These are phyloP conservation scores for Drosophila paracracens DNA, from an alignment of 2,888 invertebrate genomes.

Conservation along the genomic window DNA sequence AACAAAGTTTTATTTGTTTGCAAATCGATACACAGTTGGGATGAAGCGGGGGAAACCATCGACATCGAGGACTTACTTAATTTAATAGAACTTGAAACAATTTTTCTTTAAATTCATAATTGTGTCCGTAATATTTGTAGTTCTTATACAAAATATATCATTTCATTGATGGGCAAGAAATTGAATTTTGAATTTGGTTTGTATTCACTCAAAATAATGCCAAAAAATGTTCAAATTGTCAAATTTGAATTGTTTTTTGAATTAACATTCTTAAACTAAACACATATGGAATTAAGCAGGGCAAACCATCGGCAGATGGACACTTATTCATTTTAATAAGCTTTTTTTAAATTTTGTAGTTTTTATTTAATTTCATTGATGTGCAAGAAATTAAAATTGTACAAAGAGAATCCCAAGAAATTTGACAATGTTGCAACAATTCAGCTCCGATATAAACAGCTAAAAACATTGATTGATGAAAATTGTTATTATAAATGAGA, in stretches of 20 bases:
- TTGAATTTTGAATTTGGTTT: background rate
- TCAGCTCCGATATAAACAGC: background rate
- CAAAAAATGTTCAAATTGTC: background rate
- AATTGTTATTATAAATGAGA: slow-evolving; percentile 27
- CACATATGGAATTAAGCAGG: slow-evolving; percentile 71
- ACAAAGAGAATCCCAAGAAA: background rate
- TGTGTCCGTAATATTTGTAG: background rate
- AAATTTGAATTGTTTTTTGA: background rate
- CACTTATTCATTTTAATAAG: background rate
- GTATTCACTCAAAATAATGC: background rate
- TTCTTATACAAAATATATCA: background rate
- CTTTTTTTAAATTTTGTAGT: background rate
- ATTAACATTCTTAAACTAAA: slow-evolving; percentile 38
- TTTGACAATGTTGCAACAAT: background rate
- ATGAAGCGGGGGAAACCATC: slow-evolving; percentile 63
- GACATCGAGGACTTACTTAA: background rate
- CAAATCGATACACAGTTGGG: slow-evolving; percentile 67
- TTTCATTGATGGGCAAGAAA: background rate
- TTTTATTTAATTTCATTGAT: background rate
- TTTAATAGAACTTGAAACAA: background rate
- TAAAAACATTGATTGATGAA: background rate
- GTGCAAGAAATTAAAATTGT: background rate
- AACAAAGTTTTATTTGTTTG: slow-evolving; percentile 52
- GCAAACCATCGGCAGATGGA: slow-evolving; percentile 42
- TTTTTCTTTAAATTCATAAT: background rate